phyloP scores from a whole-genome alignment of 2,797 vertebrate genomes.

The Lutra lutra region DNA sequence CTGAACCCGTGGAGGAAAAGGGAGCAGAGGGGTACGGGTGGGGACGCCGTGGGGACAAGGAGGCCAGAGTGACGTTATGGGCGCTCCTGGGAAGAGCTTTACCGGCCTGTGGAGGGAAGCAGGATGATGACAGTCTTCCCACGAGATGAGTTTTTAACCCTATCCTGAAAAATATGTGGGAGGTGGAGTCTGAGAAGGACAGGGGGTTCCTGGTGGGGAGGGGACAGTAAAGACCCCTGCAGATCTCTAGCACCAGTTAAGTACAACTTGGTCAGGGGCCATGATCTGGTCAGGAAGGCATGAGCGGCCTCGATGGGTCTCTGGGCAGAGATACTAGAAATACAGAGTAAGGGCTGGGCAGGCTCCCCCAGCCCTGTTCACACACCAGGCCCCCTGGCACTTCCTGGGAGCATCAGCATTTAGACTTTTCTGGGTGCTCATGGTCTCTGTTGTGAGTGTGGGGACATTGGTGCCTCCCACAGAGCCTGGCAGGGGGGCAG shows the following conservation, averaged over 20 bases:
- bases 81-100: background rate
- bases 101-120: background rate
- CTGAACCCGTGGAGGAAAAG: rapidly evolving
- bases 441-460: background rate
- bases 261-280: background rate
- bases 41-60: rapidly evolving
- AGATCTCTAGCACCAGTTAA: no score
- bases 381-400: no score
- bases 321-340: no score
- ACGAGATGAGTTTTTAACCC: background rate
- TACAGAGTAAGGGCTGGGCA: rapidly evolving
- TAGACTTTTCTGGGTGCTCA: background rate
- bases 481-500: background rate
- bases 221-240: background rate
- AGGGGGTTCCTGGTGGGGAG: no score
- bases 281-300: no score
- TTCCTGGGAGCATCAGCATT: background rate
- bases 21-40: rapidly evolving
- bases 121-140: background rate
- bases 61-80: no score
- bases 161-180: background rate
- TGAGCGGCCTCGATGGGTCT: background rate
- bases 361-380: background rate
- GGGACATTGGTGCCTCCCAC: background rate
- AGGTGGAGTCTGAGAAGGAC: background rate